Conservation (phyloP, 2,888 invertebrate genomes). For the Eupithecia vulgata region DNA sequence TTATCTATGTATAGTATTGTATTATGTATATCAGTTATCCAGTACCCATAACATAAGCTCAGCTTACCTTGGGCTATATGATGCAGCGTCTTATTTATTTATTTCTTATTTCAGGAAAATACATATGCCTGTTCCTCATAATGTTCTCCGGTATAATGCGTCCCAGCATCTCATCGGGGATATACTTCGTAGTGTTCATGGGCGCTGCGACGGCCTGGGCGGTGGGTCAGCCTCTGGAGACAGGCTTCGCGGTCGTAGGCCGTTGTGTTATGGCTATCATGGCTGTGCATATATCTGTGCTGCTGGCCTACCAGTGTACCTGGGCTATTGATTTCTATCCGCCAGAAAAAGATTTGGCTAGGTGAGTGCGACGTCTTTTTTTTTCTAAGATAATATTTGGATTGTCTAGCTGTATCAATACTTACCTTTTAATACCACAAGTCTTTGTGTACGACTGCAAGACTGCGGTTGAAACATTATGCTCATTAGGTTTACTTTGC, state of each 20-base stretch:
- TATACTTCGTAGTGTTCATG: constrained; percentile 95
- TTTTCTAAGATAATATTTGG: background rate
- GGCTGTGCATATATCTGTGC: constrained; percentile 87
- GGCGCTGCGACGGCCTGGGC: constrained; percentile 94
- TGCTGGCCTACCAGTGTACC: constrained; percentile 93
- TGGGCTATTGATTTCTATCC: constrained; percentile 89
- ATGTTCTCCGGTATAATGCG: constrained; percentile 90
- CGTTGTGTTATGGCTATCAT: constrained; percentile 89
- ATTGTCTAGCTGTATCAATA: too few species aligned
- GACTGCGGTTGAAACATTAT: constrained; percentile 13
- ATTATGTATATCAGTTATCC: too few species aligned
- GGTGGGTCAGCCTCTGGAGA: constrained; percentile 89
- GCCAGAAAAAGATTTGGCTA: constrained; percentile 88
- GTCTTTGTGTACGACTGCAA: background rate
- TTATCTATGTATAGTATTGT: too few species aligned
- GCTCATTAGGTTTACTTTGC: constrained; percentile 20
- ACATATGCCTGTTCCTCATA: constrained; percentile 85
- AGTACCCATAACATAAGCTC: too few species aligned
- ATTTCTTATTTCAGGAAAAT: constrained; percentile 82
- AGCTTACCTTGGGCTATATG: too few species aligned
- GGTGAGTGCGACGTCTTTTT: constrained; percentile 76
- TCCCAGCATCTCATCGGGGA: constrained; percentile 92
- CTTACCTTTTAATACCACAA: too few species aligned
- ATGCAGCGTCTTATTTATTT: too few species aligned
- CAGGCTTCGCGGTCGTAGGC: constrained; percentile 90